Evolutionary conservation across 35 echinoderm and acorn worm genomes (phyloP).

Genomic region (Heliocidaris tuberculata): DNA sequence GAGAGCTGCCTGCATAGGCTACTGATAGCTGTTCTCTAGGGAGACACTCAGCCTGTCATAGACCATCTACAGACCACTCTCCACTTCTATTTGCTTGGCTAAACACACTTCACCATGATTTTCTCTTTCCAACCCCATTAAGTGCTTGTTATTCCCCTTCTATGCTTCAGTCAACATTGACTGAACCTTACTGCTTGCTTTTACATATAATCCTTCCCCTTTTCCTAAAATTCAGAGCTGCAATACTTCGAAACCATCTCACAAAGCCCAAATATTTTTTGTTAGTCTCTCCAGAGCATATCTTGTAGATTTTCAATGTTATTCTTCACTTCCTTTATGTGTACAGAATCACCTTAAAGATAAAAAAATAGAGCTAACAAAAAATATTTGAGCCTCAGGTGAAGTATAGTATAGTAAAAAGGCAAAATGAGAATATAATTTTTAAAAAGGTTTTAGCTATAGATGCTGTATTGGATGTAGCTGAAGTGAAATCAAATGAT

Average conservation of each 20-base stretch:
- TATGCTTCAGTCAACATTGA: slow-evolving; percentile 34
- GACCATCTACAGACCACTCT: slow-evolving; percentile 15
- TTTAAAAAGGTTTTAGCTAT: no score
- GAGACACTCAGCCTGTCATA: not conserved
- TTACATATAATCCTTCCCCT: not conserved
- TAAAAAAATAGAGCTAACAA: not conserved
- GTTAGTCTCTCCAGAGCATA: not conserved
- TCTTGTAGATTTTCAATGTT: slow-evolving; percentile 12
- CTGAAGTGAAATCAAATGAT: no score
- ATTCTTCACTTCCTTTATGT: not conserved
- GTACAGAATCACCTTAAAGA: not conserved
- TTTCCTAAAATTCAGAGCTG: slow-evolving; percentile 1
- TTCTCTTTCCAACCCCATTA: slow-evolving; percentile 13
- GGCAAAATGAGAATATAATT: no score
- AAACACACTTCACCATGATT: slow-evolving; percentile 30
- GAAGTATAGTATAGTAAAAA: not conserved
- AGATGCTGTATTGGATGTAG: no score
- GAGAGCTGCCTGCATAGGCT: not conserved
- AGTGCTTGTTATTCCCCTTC: not conserved
- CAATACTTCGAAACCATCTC: not conserved
- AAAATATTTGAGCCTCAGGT: not conserved
- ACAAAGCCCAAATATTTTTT: not conserved
- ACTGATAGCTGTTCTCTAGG: slow-evolving; percentile 24
- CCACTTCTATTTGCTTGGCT: slow-evolving; percentile 25
- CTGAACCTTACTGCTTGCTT: slow-evolving; percentile 6